Evolutionary conservation across 2,888 invertebrate species (phyloP).

Genomic region (Agelastica alni): DNA sequence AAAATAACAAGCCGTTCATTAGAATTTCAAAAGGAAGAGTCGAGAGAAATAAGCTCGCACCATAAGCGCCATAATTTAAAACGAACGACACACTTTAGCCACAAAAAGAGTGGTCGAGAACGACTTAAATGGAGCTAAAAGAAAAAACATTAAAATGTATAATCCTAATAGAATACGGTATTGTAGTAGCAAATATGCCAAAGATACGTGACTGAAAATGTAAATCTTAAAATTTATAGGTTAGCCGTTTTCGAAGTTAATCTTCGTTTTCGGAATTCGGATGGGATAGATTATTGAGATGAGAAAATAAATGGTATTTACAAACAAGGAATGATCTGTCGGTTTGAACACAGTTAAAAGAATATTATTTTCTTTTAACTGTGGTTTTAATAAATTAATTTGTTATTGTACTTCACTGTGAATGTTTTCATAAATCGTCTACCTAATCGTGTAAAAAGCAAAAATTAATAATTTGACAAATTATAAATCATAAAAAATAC

Average conservation of each 20-base stretch:
- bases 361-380: too few relatives aligned
- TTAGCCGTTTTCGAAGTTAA: conserved; percentile 21
- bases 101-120: conserved; percentile 22
- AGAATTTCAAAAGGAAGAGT: neutral
- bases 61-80: conserved; percentile 2
- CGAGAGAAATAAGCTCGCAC: neutral
- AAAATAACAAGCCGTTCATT: too few relatives aligned
- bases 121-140: conserved; percentile 20
- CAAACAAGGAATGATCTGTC: too few relatives aligned
- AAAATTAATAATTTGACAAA: too few relatives aligned
- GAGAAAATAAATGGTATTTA: too few relatives aligned
- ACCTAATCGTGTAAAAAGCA: too few relatives aligned
- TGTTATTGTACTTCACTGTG: too few relatives aligned
- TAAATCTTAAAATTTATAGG: conserved; percentile 30
- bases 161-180: conserved; percentile 29
- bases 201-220: conserved; percentile 27
- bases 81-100: conserved; percentile 1
- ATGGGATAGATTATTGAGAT: too few relatives aligned
- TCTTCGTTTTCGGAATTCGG: conserved; percentile 20
- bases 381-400: too few relatives aligned
- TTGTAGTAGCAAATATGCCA: conserved; percentile 30
- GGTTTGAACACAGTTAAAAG: too few relatives aligned
- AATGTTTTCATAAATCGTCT: too few relatives aligned
- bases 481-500: too few relatives aligned
- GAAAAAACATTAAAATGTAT: conserved; percentile 28